Percentiles rank a stretch among this genome's conserved stretches.
These are phyloP conservation scores for Zaprionus obscuricornis DNA, from an alignment of 2,888 invertebrate species.

Conservation along the genomic window DNA sequence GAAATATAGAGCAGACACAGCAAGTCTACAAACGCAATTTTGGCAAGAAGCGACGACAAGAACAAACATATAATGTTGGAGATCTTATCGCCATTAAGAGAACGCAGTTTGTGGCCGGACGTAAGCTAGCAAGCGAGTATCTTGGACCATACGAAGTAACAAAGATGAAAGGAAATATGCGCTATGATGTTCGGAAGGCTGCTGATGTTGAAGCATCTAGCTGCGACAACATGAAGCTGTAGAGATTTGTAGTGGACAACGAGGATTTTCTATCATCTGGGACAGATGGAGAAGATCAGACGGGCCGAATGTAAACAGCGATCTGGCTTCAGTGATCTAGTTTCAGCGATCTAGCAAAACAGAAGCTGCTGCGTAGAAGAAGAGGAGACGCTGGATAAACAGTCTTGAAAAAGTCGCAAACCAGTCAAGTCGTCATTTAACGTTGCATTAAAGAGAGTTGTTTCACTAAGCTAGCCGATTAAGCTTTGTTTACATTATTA, in stretches of 20 bases:
- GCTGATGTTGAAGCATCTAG: constrained; percentile 23
- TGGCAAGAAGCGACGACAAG: constrained; percentile 33
- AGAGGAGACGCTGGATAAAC: too few relatives aligned
- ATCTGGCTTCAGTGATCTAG: too few relatives aligned
- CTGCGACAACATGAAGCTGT: constrained; percentile 40
- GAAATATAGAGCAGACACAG: constrained; percentile 28
- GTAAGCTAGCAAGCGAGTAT: constrained; percentile 41
- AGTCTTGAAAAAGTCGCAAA: too few relatives aligned
- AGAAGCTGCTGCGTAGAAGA: too few relatives aligned
- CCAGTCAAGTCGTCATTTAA: too few relatives aligned
- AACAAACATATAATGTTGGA: constrained; percentile 19
- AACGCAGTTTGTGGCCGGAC: constrained; percentile 39
- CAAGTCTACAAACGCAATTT: constrained; percentile 25
- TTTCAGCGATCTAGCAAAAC: too few relatives aligned
- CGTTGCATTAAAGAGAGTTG: too few relatives aligned
- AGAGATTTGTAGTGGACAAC: constrained; percentile 24
- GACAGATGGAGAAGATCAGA: constrained; percentile 4
- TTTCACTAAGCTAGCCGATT: too few relatives aligned
- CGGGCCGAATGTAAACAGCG: not conserved
- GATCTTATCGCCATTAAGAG: constrained; percentile 41
- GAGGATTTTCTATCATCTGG: constrained; percentile 5
- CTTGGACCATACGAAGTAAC: constrained; percentile 42
- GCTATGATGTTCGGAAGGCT: constrained; percentile 25
- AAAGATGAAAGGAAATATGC: constrained; percentile 33
- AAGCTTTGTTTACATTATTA: too few relatives aligned